These are phyloP conservation scores for Helleia helle DNA, from an alignment of 2,888 invertebrate genomes.

Conservation along the genomic window DNA sequence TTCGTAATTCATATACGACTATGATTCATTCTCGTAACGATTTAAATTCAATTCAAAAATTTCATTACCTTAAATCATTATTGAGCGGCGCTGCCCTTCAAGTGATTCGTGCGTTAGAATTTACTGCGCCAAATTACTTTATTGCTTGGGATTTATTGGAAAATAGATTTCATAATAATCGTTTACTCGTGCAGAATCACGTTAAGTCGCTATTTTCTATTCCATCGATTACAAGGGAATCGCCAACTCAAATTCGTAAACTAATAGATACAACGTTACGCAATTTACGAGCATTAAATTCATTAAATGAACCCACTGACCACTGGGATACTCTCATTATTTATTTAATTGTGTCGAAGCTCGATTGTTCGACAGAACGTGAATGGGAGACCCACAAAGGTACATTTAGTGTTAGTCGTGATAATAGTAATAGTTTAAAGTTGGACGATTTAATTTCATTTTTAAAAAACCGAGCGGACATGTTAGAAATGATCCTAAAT, in stretches of 20 bases:
- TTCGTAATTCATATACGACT: no score
- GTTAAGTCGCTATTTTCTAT: constrained; percentile 19
- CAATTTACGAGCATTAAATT: constrained; percentile 20
- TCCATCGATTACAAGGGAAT: constrained; percentile 15
- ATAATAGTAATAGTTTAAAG: constrained; percentile 4
- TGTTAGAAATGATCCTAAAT: constrained; percentile 7
- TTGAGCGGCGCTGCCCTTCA: no score
- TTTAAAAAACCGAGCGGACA: constrained; percentile 11
- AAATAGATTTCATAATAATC: no score
- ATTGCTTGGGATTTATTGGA: no score
- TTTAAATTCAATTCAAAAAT: no score
- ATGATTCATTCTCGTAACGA: no score
- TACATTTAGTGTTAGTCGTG: not conserved
- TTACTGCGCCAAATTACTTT: no score
- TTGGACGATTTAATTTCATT: constrained; percentile 8
- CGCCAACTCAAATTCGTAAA: constrained; percentile 14
- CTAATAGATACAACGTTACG: constrained; percentile 17
- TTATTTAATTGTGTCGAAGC: constrained; percentile 18
- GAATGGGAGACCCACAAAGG: constrained; percentile 19
- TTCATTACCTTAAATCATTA: no score
- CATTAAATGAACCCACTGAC: constrained; percentile 16
- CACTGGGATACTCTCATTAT: constrained; percentile 18
- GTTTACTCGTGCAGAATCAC: constrained; percentile 14
- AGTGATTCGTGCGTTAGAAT: no score
- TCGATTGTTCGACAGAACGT: constrained; percentile 20